These are phyloP conservation scores for Tigriopus californicus DNA, from an alignment of 2,888 invertebrate species.

Conservation along the genomic window DNA sequence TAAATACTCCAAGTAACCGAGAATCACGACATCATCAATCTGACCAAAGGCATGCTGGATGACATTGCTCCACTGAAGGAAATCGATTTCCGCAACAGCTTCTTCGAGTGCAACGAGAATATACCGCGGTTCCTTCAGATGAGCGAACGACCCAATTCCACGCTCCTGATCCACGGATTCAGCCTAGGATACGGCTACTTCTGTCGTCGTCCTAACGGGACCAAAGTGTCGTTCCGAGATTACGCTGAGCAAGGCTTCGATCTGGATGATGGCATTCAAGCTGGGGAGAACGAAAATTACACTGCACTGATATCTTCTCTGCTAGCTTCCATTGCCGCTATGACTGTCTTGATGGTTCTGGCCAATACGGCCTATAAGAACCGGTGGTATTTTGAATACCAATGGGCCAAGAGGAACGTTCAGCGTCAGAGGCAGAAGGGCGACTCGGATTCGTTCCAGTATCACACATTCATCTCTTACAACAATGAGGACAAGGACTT, in stretches of 20 bases:
- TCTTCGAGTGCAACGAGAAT: constrained; percentile 16
- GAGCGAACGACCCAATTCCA: too few species aligned
- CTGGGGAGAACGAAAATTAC: too few species aligned
- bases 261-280: too few species aligned
- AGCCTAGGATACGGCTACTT: too few species aligned
- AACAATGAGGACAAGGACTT: constrained; percentile 33
- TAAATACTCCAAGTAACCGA: constrained; percentile 8
- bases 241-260: too few species aligned
- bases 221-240: too few species aligned
- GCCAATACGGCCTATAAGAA: background rate
- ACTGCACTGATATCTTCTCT: background rate
- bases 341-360: background rate
- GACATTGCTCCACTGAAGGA: constrained; percentile 15
- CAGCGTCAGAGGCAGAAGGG: background rate
- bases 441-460: constrained; percentile 20
- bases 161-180: too few species aligned
- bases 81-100: constrained; percentile 16
- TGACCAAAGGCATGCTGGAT: constrained; percentile 16
- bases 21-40: constrained; percentile 13
- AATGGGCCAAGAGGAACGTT: background rate
- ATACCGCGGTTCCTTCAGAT: background rate
- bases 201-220: too few species aligned
- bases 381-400: background rate
- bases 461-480: constrained; percentile 32
- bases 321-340: background rate